Evolutionary conservation across 1,140 invertebrate species (phyloP), one percentile per base, ranked within the genome.

Genomic region (Brachionus rotundiformis): DNA sequence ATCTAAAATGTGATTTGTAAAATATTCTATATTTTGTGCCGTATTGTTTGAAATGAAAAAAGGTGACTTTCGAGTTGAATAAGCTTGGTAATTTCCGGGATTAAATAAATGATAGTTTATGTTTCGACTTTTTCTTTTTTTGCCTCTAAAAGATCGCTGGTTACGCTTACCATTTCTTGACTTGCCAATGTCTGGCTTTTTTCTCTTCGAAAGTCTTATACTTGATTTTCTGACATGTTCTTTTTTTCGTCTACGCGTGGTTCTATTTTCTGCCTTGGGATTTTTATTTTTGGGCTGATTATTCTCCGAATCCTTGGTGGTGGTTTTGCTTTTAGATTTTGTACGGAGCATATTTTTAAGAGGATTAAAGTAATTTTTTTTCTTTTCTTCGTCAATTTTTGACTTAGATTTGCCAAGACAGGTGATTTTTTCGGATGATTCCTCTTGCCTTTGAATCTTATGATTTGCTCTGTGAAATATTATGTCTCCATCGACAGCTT

Each of bases 401-500:
- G 7, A 23, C 11, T 79, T 79, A 59, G 44, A 11, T 25, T 77
- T 77, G 0, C 73, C 49, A n/a, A 77, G 44, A 77, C 49, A 54
- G 16, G 54, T 39, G 4, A 61, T 25, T n/a, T 36, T 79, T 33
- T 54, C 47, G 3, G 10, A 10, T 10, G n/a, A 13, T 29, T 79
- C 31, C n/a, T 79, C 76, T 11, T 29, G 27, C 31, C 59, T 79
- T 79, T 25, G 16, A 31, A 59, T 79, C 31, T 79, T 79, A 59
- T 73, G 16, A 3, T 59, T 49, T 33, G 76, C 8, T 19, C 23
- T 33, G 23, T 63, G 47, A 59, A 79, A 79, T 25, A 79, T 79
- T 1, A 79, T 79, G 33, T 79, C 76, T 7, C 76, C 76, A 39
- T 79, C 76, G 25, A 19, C 76, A 6, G 76, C 76, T 79, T 79